Conservation (phyloP, 2,113 vertebrate genomes). For the Phrynosoma blainvillii region DNA sequence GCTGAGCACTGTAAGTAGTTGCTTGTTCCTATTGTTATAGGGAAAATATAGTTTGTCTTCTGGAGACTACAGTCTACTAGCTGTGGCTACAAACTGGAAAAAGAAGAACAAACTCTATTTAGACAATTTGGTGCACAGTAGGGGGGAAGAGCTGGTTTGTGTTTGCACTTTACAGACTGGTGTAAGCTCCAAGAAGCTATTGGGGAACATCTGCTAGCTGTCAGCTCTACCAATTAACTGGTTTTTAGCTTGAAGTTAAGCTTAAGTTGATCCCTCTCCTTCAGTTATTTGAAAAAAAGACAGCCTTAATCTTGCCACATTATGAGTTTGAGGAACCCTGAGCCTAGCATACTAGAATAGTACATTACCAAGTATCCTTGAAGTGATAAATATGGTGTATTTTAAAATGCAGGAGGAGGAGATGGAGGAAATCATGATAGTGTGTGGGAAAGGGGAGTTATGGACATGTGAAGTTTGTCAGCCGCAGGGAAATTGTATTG, state of each 20-base stretch:
- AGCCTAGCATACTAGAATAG: background rate
- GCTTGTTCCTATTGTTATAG: background rate
- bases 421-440: background rate
- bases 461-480: background rate
- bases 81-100: background rate
- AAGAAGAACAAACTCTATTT: background rate
- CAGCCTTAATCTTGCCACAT: background rate
- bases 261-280: background rate
- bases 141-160: background rate
- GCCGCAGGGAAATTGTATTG: constrained; percentile 7
- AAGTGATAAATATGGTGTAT: background rate
- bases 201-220: background rate
- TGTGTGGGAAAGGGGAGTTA: too few species aligned
- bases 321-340: background rate
- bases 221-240: background rate
- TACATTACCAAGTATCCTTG: background rate
- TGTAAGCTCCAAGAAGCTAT: background rate
- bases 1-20: background rate
- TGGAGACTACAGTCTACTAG: too few species aligned
- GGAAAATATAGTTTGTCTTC: background rate
- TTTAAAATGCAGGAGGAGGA: too few species aligned
- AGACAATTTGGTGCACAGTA: background rate
- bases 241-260: background rate
- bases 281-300: background rate
- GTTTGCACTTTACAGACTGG: background rate